Evolutionary conservation across 2,113 vertebrate genomes (phyloP), one percentile per base, ranked within the genome.

Genomic region (Alectura lathami): DNA sequence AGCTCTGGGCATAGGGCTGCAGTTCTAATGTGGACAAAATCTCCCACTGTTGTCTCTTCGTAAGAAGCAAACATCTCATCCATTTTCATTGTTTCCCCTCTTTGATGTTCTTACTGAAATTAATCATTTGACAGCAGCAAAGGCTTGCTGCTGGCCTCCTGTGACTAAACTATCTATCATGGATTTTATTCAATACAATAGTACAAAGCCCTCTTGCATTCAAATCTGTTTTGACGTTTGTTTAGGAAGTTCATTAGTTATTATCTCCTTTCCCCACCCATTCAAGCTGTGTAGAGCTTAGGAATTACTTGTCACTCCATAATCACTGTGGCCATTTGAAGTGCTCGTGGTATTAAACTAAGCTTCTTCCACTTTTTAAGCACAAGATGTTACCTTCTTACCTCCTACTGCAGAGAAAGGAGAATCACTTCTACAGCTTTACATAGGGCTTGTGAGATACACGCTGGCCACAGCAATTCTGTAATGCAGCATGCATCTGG

Each of bases 71-170:
- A 11, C 8, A 0, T 42, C 40, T 88, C 78, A 86, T 86, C 64
- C 11, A 2, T 92, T 92, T 78, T 86, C 51, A 48, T 78, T 89
- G 38, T 84, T 87, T 45, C 13, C 10, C 77, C 20, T 86, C 76
- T 91, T 82, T 59, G 59, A 38, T 94, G 77, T 78, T 94, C 74
- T 54, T 77, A 38, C 34, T 88, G 69, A 92, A 94, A 92, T 92
- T 91, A 81, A 81, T 92, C 91, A 86, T 69, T 90, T 90, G 57
- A 86, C 75, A 88, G 72, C 86, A 92, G 60, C 42, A 56, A 91
- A 91, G 6, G 8, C 77, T 91, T 59, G 42, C n/a, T 67, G 2
- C 56, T 70, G 64, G 72, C 56, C 54, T 96, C 80, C 68, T 11
- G 42, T 83, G 81, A 86, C 73, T 94, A 89, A 78, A 64, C 81